Evolutionary conservation across 2,888 invertebrate genomes (phyloP).

Genomic region (Apantesis nais): DNA sequence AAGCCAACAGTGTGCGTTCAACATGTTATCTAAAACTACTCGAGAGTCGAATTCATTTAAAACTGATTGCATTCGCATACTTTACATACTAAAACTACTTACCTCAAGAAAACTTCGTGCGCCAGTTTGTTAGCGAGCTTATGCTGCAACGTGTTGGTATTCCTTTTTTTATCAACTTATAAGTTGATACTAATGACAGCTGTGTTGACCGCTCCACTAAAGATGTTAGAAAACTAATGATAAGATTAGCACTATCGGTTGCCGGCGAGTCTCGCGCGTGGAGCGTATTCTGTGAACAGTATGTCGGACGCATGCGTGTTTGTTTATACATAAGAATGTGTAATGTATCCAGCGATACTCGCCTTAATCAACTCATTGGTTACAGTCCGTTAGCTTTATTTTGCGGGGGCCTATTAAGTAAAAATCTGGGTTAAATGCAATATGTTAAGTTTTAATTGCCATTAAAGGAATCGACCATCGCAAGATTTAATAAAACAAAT

Average conservation of each 20-base stretch:
- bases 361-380: background rate
- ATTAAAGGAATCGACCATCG: background rate
- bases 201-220: background rate
- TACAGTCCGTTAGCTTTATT: background rate
- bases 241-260: background rate
- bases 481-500: background rate
- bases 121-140: background rate
- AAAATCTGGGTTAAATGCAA: background rate
- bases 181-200: conserved; percentile 1
- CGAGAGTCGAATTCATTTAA: background rate
- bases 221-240: background rate
- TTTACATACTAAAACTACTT: background rate
- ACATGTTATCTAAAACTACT: background rate
- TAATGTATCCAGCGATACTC: background rate
- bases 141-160: background rate
- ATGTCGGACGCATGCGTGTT: background rate
- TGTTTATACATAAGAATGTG: conserved; percentile 2
- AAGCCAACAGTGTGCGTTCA: background rate
- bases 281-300: conserved; percentile 10
- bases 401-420: background rate
- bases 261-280: conserved; percentile 10
- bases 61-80: background rate
- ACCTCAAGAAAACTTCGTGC: background rate
- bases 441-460: background rate
- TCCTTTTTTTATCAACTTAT: background rate